Conservation (phyloP, 2,113 vertebrate species). For the Octodon degus region DNA sequence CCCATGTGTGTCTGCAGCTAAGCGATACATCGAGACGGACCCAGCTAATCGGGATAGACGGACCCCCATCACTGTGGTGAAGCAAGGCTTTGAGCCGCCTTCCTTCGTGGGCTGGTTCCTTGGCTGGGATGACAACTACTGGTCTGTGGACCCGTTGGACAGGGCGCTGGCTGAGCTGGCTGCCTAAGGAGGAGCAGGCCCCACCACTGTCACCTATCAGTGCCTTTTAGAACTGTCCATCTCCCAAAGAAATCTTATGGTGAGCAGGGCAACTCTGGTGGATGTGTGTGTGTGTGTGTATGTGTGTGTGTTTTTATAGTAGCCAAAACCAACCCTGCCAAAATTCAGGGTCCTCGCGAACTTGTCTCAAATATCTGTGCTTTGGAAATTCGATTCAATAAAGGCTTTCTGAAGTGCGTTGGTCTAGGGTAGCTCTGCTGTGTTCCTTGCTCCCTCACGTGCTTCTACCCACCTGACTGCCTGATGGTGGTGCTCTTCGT, state of each 20-base stretch:
- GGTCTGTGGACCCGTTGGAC: conserved; percentile 93
- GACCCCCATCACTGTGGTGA: conserved; percentile 92
- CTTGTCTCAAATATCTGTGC: conserved; percentile 71
- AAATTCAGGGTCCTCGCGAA: conserved; percentile 76
- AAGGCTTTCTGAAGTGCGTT: conserved; percentile 81
- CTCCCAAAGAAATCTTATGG: conserved; percentile 61
- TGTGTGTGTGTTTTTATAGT: conserved; percentile 59
- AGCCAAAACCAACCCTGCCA: conserved; percentile 84
- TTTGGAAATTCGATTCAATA: conserved; percentile 87
- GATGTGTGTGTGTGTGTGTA: not conserved
- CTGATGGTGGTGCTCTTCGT: not conserved
- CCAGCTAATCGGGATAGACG: conserved; percentile 92
- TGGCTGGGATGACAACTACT: conserved; percentile 97
- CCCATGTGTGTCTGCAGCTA: conserved; percentile 84
- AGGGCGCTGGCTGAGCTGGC: conserved; percentile 93
- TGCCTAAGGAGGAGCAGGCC: conserved; percentile 83
- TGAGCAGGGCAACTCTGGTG: not conserved
- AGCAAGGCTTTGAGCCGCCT: conserved; percentile 94
- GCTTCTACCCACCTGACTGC: too few relatives aligned
- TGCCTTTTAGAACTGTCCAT: conserved; percentile 81
- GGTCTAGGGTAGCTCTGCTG: not conserved
- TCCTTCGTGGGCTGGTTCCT: conserved; percentile 99
- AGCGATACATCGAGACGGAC: conserved; percentile 95
- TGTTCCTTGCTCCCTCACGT: not conserved
- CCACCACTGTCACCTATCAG: conserved; percentile 74